Evolutionary conservation across 2,113 vertebrate species (phyloP).

Genomic region (Pterocles gutturalis): DNA sequence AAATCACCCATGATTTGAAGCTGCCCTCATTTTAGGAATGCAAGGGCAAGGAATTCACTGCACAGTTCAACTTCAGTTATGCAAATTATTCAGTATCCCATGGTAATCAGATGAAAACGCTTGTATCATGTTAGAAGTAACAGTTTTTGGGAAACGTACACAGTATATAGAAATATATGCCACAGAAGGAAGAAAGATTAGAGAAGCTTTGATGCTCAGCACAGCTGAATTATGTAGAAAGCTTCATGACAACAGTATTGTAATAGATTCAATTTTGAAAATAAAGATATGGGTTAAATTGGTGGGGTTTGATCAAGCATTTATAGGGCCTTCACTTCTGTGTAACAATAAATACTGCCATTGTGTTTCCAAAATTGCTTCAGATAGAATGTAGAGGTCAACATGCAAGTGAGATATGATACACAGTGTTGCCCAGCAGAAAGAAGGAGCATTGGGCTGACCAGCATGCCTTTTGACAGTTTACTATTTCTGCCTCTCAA

Average conservation of each 20-base stretch:
- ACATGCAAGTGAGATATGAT: neutral
- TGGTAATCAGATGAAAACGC: neutral
- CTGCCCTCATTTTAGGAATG: neutral
- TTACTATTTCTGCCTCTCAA: neutral
- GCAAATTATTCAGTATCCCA: slow-evolving; percentile 1
- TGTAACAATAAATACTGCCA: neutral
- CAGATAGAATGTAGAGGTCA: neutral
- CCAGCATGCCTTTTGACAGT: neutral
- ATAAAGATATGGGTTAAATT: neutral
- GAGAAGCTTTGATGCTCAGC: neutral
- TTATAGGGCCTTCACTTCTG: neutral
- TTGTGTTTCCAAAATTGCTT: neutral
- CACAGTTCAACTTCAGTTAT: neutral
- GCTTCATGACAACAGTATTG: neutral
- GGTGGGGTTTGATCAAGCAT: neutral
- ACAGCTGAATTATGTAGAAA: neutral
- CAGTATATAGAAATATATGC: neutral
- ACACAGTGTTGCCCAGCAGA: neutral
- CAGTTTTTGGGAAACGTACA: neutral
- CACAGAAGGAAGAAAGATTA: neutral
- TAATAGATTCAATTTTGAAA: neutral
- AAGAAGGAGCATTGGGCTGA: neutral
- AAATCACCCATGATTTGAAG: neutral
- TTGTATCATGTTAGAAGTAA: neutral
- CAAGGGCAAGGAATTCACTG: neutral